Evolutionary conservation across 2,113 vertebrate genomes (phyloP), one percentile per base, ranked within the genome.

Genomic region (Prolemur simus): DNA sequence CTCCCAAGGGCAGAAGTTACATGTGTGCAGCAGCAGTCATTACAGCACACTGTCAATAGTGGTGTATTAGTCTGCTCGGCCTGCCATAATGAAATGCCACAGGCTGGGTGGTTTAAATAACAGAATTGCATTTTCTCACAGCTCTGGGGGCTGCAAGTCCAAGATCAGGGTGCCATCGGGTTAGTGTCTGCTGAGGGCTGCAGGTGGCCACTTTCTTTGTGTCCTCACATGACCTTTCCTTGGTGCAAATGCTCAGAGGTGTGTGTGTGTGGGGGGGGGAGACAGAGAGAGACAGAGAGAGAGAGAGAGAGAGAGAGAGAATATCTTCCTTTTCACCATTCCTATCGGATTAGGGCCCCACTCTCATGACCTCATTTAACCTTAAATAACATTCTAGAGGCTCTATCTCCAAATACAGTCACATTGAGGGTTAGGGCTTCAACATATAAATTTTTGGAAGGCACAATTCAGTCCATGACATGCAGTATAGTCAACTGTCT

Each of bases 1-100:
- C 71, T 56, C 91, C 88, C 54, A 83, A 95, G 96, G 93, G 84
- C 89, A 92, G 73, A 97, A 93, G 85, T 80, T 89, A 90, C 1
- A 81, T 84, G 58, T 74, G 8, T 94, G 71, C 73, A 93, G 81
- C 56, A 54, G 73, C 25, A 58, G 80, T 96, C 93, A 89, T 94
- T 98, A 97, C 84, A 91, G 95, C 20, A 77, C 91, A 71, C 68
- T 82, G 42, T 18, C 86, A 54, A 66, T 52, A 5, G 18, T 1
- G 3, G 3, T 13, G 6, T 17, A 10, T 52, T 37, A 10, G 96
- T 96, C 34, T 17, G 34, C 66, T 66, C 2, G 4, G 66, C 34
- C 25, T 42, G 34, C 39, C 21, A 13, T 39, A 45, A 63, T 7
- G 12, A 58, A 77, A 66, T 64, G 42, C 47, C 66, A 58, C 8